phyloP scores from a whole-genome alignment of 2,797 vertebrate species.

The Astyanax mexicanus region DNA sequence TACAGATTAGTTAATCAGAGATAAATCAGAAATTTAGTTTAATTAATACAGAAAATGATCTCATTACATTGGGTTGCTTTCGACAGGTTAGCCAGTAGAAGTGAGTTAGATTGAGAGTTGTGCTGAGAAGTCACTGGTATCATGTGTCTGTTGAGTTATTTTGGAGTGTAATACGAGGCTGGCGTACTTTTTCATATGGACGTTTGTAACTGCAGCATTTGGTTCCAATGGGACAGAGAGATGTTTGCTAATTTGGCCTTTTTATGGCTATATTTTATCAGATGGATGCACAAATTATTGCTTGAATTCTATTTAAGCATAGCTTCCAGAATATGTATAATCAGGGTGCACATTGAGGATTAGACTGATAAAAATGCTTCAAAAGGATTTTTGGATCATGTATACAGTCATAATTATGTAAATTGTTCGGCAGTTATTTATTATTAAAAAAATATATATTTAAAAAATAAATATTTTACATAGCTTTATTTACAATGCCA shows the following conservation, averaged over 20 bases:
- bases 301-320: no score
- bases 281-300: no score
- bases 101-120: conserved; percentile 54
- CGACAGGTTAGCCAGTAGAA: conserved; percentile 34
- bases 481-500: no score
- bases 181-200: conserved; percentile 60
- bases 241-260: conserved; percentile 50
- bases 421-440: no score
- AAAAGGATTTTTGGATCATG: no score
- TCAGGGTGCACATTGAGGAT: no score
- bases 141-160: conserved; percentile 61
- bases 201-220: conserved; percentile 57
- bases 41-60: neutral
- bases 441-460: no score
- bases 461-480: no score
- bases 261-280: no score
- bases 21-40: neutral
- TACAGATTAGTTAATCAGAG: neutral
- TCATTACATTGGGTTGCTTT: conserved; percentile 23
- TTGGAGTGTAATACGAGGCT: conserved; percentile 59
- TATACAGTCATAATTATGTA: no score
- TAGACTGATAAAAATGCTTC: no score
- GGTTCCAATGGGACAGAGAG: conserved; percentile 43
- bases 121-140: conserved; percentile 58
- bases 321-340: no score